A percentile compares a stretch with the other conserved stretches of the same genome.
phyloP scores from a whole-genome alignment of 2,113 vertebrate species.

The Quiscalus mexicanus region DNA sequence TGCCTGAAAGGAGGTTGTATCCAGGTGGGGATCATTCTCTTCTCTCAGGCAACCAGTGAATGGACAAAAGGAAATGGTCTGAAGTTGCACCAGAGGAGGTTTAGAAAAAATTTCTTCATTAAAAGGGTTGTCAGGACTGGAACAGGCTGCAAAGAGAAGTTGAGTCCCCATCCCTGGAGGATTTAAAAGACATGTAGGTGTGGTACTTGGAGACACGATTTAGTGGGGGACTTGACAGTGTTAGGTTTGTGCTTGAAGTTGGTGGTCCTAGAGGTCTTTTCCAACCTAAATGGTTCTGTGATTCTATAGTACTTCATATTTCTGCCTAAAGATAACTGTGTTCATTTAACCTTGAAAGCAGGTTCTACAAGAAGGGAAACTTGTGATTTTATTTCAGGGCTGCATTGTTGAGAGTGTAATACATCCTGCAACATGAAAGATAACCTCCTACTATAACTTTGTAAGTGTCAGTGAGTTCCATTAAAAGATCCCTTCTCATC shows the following conservation, averaged over 20 bases:
- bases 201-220: neutral
- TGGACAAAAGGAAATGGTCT: neutral
- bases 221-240: neutral
- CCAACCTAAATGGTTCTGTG: neutral
- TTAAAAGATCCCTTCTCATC: neutral
- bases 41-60: neutral
- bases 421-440: neutral
- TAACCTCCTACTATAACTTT: neutral
- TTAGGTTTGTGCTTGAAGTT: neutral
- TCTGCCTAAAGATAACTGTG: neutral
- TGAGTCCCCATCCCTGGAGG: neutral
- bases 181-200: neutral
- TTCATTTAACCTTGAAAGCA: neutral
- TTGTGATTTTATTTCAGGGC: neutral
- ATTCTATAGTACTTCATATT: neutral
- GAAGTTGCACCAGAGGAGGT: neutral
- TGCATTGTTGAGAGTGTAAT: neutral
- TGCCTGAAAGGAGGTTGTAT: neutral
- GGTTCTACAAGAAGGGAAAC: neutral
- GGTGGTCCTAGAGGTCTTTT: neutral
- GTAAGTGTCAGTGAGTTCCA: neutral
- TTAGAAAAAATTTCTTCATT: neutral
- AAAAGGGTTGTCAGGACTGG: neutral
- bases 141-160: neutral
- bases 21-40: fast-evolving